Evolutionary conservation across 1,140 invertebrate genomes (phyloP).

Genomic region (Drosophila parabipectinata): DNA sequence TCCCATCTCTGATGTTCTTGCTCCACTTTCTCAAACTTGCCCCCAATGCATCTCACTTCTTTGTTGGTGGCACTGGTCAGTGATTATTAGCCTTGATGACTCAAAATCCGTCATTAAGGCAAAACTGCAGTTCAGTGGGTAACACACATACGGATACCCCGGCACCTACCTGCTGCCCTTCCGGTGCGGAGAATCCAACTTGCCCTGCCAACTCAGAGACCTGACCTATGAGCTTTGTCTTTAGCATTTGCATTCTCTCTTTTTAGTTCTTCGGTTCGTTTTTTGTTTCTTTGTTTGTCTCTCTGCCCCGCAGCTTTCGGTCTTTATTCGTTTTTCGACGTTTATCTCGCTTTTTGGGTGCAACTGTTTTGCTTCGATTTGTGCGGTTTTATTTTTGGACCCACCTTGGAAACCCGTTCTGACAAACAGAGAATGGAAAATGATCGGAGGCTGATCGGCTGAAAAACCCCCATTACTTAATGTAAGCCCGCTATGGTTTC

Average conservation of each 20-base stretch:
- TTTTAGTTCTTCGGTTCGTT: constrained; percentile 17
- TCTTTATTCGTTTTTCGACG: constrained; percentile 23
- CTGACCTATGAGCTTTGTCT: constrained; percentile 68
- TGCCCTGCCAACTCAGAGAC: constrained; percentile 64
- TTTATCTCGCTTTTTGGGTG: constrained; percentile 37
- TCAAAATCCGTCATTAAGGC: constrained; percentile 40
- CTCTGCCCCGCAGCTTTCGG: constrained; percentile 21
- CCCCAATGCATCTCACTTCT: constrained; percentile 27
- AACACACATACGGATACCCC: constrained; percentile 26
- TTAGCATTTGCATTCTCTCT: constrained; percentile 9
- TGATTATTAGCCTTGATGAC: constrained; percentile 37
- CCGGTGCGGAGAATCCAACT: constrained; percentile 27
- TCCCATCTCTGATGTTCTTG: background rate
- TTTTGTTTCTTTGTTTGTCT: constrained; percentile 33
- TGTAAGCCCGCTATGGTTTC: constrained; percentile 1
- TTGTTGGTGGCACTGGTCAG: background rate
- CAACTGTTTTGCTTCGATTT: constrained; percentile 36
- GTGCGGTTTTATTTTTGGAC: constrained; percentile 41
- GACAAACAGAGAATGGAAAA: constrained; percentile 36
- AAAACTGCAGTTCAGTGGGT: constrained; percentile 38
- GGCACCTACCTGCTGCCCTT: background rate
- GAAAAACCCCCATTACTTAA: too few relatives aligned
- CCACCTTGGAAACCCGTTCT: constrained; percentile 44
- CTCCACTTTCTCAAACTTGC: constrained; percentile 28
- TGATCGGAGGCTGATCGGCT: background rate